These are phyloP conservation scores for Mesocentrotus franciscanus DNA, from an alignment of 53 echinoderm and acorn worm species.

Conservation along the genomic window DNA sequence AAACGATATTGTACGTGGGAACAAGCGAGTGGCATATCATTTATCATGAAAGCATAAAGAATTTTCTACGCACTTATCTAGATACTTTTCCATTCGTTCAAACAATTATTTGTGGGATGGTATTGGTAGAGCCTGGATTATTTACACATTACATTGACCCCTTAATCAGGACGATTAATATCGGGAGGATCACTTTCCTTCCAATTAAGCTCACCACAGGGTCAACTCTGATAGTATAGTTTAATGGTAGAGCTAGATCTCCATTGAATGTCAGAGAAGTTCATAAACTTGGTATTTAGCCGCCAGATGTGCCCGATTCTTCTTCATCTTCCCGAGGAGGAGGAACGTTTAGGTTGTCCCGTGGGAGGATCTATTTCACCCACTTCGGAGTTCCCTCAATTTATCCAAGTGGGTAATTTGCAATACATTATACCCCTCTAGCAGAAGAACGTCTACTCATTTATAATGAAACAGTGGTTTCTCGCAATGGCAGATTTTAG, in stretches of 20 bases:
- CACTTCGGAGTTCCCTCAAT: neutral
- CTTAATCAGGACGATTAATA: neutral
- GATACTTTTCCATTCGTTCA: neutral
- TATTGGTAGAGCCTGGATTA: neutral
- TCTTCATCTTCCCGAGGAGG: neutral
- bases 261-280: neutral
- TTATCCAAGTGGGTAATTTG: conserved; percentile 51
- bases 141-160: neutral
- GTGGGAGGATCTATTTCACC: conserved; percentile 30
- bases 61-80: neutral
- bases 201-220: neutral
- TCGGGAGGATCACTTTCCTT: neutral
- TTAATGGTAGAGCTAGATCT: neutral
- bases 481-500: too few species aligned
- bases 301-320: neutral
- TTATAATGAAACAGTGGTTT: neutral
- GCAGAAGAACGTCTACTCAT: neutral
- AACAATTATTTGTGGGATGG: neutral
- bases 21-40: too few species aligned
- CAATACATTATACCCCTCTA: neutral
- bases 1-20: too few species aligned
- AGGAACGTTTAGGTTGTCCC: neutral
- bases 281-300: neutral
- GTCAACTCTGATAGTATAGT: neutral
- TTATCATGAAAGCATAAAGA: too few species aligned